phyloP scores from a whole-genome alignment of 2,113 vertebrate species.

The Myiozetetes cayanensis region DNA sequence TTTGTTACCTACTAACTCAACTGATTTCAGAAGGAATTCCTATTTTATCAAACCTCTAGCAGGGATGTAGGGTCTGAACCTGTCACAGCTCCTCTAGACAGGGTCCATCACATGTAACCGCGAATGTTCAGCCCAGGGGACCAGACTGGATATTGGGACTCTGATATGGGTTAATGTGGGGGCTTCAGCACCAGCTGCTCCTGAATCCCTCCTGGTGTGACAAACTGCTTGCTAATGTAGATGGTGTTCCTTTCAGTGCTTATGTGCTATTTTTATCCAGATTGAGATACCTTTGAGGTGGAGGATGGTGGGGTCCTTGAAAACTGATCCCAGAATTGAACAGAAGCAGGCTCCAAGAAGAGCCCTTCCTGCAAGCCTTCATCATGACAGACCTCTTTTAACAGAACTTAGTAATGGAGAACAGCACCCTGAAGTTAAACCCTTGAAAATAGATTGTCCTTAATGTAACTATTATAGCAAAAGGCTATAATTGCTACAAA shows the following conservation, averaged over 20 bases:
- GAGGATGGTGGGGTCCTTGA: neutral
- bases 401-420: neutral
- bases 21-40: neutral
- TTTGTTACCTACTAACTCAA: neutral
- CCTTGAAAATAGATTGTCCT: neutral
- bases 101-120: neutral
- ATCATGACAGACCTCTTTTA: neutral
- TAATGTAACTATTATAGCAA: neutral
- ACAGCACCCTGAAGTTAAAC: neutral
- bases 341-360: neutral
- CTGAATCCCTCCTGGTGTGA: neutral
- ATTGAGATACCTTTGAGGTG: neutral
- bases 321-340: neutral
- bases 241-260: neutral
- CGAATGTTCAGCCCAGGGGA: neutral
- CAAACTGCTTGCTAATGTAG: neutral
- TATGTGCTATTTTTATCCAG: neutral
- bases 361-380: neutral
- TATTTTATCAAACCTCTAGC: rapidly evolving
- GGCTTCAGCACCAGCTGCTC: neutral
- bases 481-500: neutral
- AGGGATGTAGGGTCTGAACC: neutral
- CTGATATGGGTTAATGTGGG: neutral
- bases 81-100: neutral
- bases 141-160: neutral